Evolutionary conservation across 2,888 invertebrate species (phyloP), one percentile per base, ranked within the genome.

Genomic region (Sceliomorpha sp.): DNA sequence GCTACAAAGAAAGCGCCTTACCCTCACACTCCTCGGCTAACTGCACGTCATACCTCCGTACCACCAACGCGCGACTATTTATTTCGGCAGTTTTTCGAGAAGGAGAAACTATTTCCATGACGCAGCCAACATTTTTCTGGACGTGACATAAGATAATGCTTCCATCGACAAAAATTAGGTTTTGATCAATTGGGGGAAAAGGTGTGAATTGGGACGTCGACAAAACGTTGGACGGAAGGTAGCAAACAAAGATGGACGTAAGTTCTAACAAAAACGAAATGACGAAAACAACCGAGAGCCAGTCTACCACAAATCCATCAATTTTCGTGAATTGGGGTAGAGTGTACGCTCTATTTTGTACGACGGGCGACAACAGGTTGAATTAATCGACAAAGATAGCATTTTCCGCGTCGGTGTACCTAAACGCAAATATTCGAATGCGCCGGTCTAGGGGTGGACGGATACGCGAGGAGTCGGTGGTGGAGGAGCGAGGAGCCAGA

Each of bases 361-460:
- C 47, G 42, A 66, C 70, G 72, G 59, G 74, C 76, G 81, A 86
- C 85, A 86, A 82, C 85, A 82, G 83, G 83, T 85, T 83, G 80
- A 84, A 87, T 86, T 86, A 86, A 87, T 87, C 85, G 83, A 85
- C 83, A 84, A 87, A 85, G 85, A 86, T 82, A 84, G 83, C 77
- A 82, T 85, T 86, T 85, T 85, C 80, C 85, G 79, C 82, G 79
- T 82, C 78, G 78, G 78, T 80, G 81, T 84, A 77, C 77, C 81
- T 80, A 77, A 85, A 84, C 80, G 81, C 83, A 83, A 85, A 86
- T 83, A 85, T 85, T 85, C 83, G 82, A 81, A 80, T 76, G 82
- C 76, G 74, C 70, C 55, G 44, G 36, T 58, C 40, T 69, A 70
- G 73, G 74, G 73, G 55, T 48, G 58, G 63, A 72, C 45, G 58